phyloP scores from a whole-genome alignment of 2,797 vertebrate genomes.

The Enteromius radiatus region DNA sequence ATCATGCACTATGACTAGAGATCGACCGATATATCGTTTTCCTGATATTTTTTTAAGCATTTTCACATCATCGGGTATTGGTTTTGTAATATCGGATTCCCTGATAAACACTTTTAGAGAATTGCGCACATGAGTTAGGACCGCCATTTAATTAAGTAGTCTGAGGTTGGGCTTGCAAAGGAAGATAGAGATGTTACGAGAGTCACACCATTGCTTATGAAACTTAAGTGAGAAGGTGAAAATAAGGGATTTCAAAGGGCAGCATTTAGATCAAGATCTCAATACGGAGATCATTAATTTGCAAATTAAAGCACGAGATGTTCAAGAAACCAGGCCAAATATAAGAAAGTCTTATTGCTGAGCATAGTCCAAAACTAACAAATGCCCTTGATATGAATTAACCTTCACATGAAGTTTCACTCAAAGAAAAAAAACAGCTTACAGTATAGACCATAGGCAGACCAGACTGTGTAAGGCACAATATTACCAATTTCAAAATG shows the following conservation, averaged over 20 bases:
- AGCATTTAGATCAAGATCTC: neutral
- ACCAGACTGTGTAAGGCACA: neutral
- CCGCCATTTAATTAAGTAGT: neutral
- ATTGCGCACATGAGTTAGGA: no score
- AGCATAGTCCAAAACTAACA: slow-evolving; percentile 32
- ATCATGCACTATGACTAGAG: slow-evolving; percentile 59
- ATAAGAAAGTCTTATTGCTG: slow-evolving; percentile 22
- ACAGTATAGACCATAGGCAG: neutral
- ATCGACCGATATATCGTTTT: no score
- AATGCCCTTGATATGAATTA: neutral
- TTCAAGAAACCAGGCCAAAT: slow-evolving; percentile 9
- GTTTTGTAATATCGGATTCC: no score
- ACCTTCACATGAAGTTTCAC: neutral
- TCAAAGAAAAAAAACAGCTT: neutral
- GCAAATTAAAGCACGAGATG: neutral
- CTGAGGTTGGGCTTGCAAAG: slow-evolving; percentile 66
- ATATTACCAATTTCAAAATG: neutral
- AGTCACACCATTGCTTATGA: slow-evolving; percentile 40
- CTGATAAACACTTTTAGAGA: no score
- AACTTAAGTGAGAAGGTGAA: neutral
- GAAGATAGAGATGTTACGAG: slow-evolving; percentile 78
- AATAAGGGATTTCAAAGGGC: neutral
- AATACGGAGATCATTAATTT: neutral
- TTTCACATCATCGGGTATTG: no score
- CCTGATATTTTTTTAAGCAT: no score